Conservation (phyloP, 2,888 invertebrate genomes). For the Heteromyza rotundicornis region DNA sequence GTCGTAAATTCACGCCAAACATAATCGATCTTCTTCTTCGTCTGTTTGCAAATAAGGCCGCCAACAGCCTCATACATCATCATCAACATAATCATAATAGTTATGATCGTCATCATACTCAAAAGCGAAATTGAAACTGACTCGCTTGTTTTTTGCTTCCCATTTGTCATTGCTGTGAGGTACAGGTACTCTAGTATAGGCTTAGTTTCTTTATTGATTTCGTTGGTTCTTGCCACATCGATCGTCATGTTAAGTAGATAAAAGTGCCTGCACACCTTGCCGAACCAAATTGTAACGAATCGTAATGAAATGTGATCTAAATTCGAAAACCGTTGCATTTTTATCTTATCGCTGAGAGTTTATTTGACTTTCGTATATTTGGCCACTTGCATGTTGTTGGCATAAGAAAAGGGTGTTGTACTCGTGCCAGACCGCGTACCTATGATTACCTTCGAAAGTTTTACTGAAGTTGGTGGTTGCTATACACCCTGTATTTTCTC, state of each 20-base stretch:
- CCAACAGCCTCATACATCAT: constrained; percentile 8
- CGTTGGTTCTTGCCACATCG: too few relatives aligned
- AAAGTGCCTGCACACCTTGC: too few relatives aligned
- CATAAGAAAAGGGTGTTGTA: not conserved
- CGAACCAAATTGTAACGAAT: too few relatives aligned
- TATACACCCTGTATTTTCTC: not conserved
- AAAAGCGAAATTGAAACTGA: too few relatives aligned
- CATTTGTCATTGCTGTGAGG: constrained; percentile 20
- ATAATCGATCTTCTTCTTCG: constrained; percentile 12
- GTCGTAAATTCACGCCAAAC: not conserved
- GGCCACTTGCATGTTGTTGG: constrained; percentile 6
- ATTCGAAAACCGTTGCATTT: constrained; percentile 10
- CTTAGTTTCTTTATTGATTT: too few relatives aligned
- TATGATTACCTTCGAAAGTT: not conserved
- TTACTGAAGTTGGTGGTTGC: not conserved
- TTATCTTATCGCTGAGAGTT: constrained; percentile 19
- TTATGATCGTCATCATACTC: too few relatives aligned
- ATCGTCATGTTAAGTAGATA: too few relatives aligned
- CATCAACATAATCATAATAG: too few relatives aligned
- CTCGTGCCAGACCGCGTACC: too few relatives aligned
- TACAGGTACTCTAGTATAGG: too few relatives aligned
- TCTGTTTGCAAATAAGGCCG: not conserved
- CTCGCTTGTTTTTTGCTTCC: too few relatives aligned
- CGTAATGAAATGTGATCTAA: constrained; percentile 4
- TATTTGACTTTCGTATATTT: constrained; percentile 18